These are phyloP conservation scores for Pogonus chalceus DNA, from an alignment of 1,140 invertebrate genomes.

Conservation along the genomic window DNA sequence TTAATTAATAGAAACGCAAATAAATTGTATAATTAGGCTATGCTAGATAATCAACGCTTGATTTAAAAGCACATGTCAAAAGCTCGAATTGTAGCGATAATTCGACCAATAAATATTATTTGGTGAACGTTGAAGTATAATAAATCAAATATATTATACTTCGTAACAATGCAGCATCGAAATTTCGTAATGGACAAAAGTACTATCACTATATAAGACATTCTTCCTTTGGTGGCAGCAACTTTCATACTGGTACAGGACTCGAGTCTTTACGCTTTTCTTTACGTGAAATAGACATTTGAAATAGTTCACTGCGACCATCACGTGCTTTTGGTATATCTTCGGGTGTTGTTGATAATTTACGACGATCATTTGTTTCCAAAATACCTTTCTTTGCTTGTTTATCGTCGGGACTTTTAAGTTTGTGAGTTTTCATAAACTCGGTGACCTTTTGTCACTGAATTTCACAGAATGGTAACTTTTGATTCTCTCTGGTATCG, in stretches of 20 bases:
- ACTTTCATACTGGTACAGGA: constrained; percentile 5
- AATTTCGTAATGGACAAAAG: too few species aligned
- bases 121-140: too few species aligned
- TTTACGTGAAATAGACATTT: not conserved
- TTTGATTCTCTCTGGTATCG: constrained; percentile 43
- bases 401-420: constrained; percentile 32
- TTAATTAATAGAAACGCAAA: too few species aligned
- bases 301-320: not conserved
- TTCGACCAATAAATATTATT: too few species aligned
- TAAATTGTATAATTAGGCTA: too few species aligned
- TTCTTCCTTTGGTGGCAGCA: too few species aligned
- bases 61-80: too few species aligned
- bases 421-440: constrained; percentile 37
- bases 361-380: not conserved
- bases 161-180: too few species aligned
- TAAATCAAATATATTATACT: too few species aligned
- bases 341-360: not conserved
- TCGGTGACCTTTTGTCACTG: constrained; percentile 53
- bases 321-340: not conserved
- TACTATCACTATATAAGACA: too few species aligned
- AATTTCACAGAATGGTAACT: constrained; percentile 57
- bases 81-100: too few species aligned
- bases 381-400: constrained; percentile 8
- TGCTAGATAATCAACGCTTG: too few species aligned
- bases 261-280: not conserved